phyloP scores from a whole-genome alignment of 2,888 invertebrate species.

The Toxonevra muliebris region DNA sequence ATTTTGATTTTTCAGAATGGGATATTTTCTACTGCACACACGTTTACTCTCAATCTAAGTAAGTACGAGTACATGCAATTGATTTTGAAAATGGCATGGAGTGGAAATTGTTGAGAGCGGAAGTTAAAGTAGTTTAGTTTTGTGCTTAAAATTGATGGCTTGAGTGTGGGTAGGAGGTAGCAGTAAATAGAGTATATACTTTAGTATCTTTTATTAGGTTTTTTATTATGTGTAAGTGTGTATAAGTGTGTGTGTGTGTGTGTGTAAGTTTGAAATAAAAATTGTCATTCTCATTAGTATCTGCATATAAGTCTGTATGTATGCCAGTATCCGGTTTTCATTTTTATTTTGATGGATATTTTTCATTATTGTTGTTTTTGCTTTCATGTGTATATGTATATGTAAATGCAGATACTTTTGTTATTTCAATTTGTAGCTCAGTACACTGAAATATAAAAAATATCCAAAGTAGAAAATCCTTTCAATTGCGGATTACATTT shows the following conservation, averaged over 20 bases:
- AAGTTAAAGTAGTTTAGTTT: neutral
- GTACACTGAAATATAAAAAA: no score
- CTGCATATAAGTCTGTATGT: neutral
- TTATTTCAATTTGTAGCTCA: no score
- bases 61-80: neutral
- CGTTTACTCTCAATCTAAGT: neutral
- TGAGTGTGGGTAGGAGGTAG: neutral
- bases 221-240: neutral
- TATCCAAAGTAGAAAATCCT: no score
- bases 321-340: no score
- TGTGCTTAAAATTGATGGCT: neutral
- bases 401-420: no score
- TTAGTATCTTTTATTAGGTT: neutral
- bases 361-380: no score
- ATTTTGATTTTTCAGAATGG: neutral
- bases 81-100: neutral
- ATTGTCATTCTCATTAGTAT: slow-evolving; percentile 9
- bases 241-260: neutral
- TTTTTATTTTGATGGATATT: no score
- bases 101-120: neutral
- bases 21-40: neutral
- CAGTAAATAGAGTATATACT: neutral
- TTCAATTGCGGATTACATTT: no score
- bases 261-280: neutral
- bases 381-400: no score